phyloP scores from a whole-genome alignment of 2,888 invertebrate species.

The Polyommatus iphigenia region DNA sequence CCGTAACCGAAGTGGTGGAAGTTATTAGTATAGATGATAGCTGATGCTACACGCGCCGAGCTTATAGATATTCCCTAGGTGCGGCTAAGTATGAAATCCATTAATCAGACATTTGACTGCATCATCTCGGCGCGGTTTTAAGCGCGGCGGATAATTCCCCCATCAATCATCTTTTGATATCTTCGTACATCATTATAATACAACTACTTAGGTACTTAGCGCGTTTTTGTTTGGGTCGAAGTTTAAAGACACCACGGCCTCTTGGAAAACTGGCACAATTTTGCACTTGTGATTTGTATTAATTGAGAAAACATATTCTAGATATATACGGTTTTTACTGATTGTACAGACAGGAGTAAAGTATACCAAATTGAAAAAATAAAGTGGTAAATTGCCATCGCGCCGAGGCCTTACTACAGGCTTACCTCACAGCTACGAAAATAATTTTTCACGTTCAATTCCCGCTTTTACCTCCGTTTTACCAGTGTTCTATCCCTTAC shows the following conservation, averaged over 20 bases:
- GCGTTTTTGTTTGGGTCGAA: not conserved
- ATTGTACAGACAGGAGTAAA: too few relatives aligned
- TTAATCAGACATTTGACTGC: constrained; percentile 13
- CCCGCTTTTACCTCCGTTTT: too few relatives aligned
- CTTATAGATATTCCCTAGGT: not conserved
- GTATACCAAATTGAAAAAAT: too few relatives aligned
- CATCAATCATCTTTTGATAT: constrained; percentile 6
- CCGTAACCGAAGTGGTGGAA: too few relatives aligned
- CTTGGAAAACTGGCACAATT: not conserved
- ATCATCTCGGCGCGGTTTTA: not conserved
- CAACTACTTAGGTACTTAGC: not conserved
- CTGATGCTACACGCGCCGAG: not conserved
- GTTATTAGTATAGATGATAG: too few relatives aligned
- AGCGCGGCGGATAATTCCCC: not conserved
- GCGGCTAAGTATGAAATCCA: constrained; percentile 3
- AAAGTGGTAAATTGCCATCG: too few relatives aligned
- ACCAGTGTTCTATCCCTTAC: too few relatives aligned
- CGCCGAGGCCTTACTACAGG: too few relatives aligned
- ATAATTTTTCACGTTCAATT: too few relatives aligned
- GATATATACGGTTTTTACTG: too few relatives aligned
- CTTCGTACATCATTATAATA: not conserved
- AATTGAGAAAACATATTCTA: not conserved
- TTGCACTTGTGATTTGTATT: not conserved
- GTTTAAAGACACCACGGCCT: not conserved
- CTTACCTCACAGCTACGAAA: too few relatives aligned